Percentiles rank a stretch among this genome's conserved stretches.
Evolutionary conservation across 1,140 invertebrate genomes (phyloP).

Genomic region (Bradynema listronoti): DNA sequence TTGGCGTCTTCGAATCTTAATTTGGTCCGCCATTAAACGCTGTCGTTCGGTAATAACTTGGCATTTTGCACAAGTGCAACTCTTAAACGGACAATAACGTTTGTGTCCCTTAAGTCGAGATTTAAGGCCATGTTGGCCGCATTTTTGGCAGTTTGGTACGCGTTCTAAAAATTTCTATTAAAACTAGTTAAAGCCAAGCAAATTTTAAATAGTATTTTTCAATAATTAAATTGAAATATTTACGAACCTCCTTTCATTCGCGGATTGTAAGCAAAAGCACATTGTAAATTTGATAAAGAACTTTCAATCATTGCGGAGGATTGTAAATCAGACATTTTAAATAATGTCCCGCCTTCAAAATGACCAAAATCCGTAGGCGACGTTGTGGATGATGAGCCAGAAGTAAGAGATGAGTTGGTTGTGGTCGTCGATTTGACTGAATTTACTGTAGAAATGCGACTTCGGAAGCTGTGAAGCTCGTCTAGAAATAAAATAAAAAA

Average conservation of each 20-base stretch:
- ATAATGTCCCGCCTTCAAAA: no score
- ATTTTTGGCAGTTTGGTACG: slow-evolving; percentile 63
- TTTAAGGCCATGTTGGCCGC: slow-evolving; percentile 62
- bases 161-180: slow-evolving; percentile 48
- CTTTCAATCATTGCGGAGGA: no score
- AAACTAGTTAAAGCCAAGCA: not conserved
- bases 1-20: slow-evolving; percentile 53
- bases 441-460: no score
- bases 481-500: no score
- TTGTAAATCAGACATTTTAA: no score
- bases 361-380: no score
- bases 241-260: not conserved
- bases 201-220: not conserved
- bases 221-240: not conserved
- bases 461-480: no score
- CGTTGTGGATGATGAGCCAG: no score
- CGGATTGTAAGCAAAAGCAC: no score
- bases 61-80: slow-evolving; percentile 61
- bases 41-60: slow-evolving; percentile 53
- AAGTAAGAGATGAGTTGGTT: no score
- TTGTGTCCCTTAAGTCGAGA: slow-evolving; percentile 63
- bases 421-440: no score
- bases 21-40: slow-evolving; percentile 55
- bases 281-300: no score
- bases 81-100: slow-evolving; percentile 61